These are phyloP conservation scores for Bufo gargarizans DNA, from an alignment of 2,113 vertebrate genomes.

Conservation along the genomic window DNA sequence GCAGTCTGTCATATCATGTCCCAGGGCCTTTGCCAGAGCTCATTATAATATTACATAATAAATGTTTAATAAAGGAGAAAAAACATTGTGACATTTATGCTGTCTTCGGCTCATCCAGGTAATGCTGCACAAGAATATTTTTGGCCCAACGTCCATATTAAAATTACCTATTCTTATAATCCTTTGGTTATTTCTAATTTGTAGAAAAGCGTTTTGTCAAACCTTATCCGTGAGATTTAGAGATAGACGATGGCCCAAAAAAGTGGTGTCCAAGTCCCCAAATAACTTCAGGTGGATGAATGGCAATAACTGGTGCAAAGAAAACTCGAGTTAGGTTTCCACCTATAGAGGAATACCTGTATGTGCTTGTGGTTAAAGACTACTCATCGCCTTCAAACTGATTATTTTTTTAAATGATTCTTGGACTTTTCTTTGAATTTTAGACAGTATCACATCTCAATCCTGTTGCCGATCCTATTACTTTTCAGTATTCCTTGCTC, in stretches of 20 bases:
- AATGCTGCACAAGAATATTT: slow-evolving; percentile 24
- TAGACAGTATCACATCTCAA: no score
- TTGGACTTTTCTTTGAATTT: no score
- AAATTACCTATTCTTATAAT: slow-evolving; percentile 3
- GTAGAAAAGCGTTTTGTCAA: slow-evolving; percentile 11
- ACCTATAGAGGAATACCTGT: no score
- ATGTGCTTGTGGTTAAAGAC: no score
- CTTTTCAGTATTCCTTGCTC: no score
- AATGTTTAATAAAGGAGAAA: slow-evolving; percentile 34
- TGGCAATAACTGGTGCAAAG: not conserved
- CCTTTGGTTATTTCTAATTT: not conserved
- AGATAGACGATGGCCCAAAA: no score
- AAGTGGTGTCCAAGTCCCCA: no score
- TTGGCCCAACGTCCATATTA: not conserved
- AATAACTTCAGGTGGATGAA: not conserved
- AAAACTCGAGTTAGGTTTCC: no score
- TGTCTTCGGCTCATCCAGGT: slow-evolving; percentile 39
- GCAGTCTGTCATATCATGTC: slow-evolving; percentile 26
- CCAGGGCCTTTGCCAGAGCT: slow-evolving; percentile 15
- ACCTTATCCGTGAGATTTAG: not conserved
- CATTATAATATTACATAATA: slow-evolving; percentile 33
- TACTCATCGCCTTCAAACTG: no score
- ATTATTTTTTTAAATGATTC: no score
- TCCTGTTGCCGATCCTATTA: no score
- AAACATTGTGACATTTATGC: slow-evolving; percentile 39